Base-by-base conservation (phyloP, 37 sponge, comb jelly and placozoan genomes). In the Agelas oroides region DNA sequence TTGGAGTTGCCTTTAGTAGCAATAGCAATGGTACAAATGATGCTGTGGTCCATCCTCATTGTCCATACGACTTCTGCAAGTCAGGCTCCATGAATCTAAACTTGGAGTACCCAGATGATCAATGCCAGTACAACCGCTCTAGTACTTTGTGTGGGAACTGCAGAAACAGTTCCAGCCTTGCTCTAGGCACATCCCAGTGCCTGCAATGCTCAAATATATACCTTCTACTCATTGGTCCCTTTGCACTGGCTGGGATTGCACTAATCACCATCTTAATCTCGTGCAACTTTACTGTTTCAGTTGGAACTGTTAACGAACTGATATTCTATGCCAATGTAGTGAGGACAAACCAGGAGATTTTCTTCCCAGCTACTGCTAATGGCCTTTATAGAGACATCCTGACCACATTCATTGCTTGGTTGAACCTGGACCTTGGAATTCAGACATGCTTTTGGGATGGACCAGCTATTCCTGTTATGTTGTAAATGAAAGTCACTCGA, bases 231-330 rank as follows among this genome's bases (percentile, higher is more conserved):
- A n/a, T 73, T 3, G 31, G 37, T n/a, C 53, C 53, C 5, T 46
- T 73, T 8, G 40, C 52, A 53, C 30, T 73, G 56, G 52, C 52
- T 17, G 75, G 75, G 11, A 16, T 52, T 12, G 75, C 39, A 23
- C 53, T 73, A 40, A 28, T 73, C 25, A 24, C 8, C 12, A n/a
- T 73, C 6, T 23, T 73, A 40, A 46, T 41, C 1, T 28, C 52
- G n/a, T 41, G 37, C 75, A 73, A 73, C 53, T 28, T 36, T 21
- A 73, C 75, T 38, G 75, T 73, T n/a, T 73, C 75, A 46, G 46
- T 73, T 53, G 75, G 75, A 1, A 28, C 75, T 2, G 25, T 73
- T 24, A 73, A 73, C 40, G 75, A 53, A 23, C 75, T 73, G n/a
- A 53, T 73, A 5, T 25, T 73, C 8, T 73, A 52, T 53, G 75